Base-by-base conservation (phyloP, 2,113 vertebrate genomes). In the Colius striatus region DNA sequence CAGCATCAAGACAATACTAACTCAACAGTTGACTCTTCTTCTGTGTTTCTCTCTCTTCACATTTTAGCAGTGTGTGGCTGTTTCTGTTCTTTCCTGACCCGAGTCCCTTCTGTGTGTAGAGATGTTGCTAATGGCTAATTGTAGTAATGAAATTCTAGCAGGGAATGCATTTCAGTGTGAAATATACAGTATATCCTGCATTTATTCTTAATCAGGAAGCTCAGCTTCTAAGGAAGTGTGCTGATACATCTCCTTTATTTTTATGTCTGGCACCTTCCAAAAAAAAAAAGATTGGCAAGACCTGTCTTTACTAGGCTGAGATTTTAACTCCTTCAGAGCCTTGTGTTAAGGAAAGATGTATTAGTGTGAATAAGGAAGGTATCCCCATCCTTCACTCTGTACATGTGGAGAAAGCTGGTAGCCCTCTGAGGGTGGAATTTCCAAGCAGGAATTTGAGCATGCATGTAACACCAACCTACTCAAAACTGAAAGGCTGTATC, bases 121-220 rank as follows among this genome's bases (percentile, higher is more conserved):
- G 63, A 50, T 79, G 68, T 68, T 68, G 50, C 47, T 95, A 96
- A 94, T 84, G 54, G 84, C 79, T 93, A 84, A n/a, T 38, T 78
- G 54, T 81, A 51, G 60, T 92, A 53, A 41, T 83, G 67, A 76
- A 47, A 73, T 70, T 67, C 41, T 83, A 82, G 70, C 50, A 71
- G 29, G 30, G 67, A 80, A 63, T 74, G 38, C 55, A 65, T 84
- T 95, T 95, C 51, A 77, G 75, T 36, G 34, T 55, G 55, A 89
- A 73, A 68, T 66, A 68, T 22, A 10, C 32, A 34, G 13, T 62
- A 76, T 89, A 90, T 81, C 84, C 80, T 87, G 55, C 53, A 83
- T 96, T 96, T 91, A 95, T 89, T 70, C 89, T 79, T 95, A 87
- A 95, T 87, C 82, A 92, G 92, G 80, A 86, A 92, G 45, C 63